phyloP scores from a whole-genome alignment of 2,113 vertebrate genomes.

The Gambusia affinis region DNA sequence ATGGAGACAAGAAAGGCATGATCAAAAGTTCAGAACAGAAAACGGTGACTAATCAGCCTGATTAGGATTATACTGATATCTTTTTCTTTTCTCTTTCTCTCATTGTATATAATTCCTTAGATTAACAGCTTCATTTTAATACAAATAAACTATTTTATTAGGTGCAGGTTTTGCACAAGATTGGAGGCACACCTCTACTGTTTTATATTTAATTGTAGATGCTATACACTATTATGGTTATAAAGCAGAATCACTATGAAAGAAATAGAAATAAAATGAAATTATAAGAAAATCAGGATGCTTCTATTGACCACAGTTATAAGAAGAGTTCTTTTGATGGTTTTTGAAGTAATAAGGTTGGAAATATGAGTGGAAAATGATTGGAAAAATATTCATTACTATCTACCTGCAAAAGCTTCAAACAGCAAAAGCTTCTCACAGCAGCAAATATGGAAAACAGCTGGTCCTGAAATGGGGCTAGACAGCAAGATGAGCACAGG shows the following conservation, averaged over 20 bases:
- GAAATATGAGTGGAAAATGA: conserved; percentile 64
- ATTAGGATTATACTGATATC: not conserved
- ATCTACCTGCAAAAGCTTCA: conserved; percentile 63
- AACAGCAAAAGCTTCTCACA: conserved; percentile 44
- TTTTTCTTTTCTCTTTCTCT: not conserved
- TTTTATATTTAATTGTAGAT: no score
- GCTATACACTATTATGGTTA: no score
- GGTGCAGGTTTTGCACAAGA: no score
- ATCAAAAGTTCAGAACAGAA: conserved; percentile 13
- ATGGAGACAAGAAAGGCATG: conserved; percentile 23
- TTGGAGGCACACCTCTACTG: no score
- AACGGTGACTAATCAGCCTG: not conserved
- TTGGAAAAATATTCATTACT: conserved; percentile 62
- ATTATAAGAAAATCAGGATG: conserved; percentile 50
- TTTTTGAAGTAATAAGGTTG: conserved; percentile 53
- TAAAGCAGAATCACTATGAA: conserved; percentile 11
- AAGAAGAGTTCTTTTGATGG: conserved; percentile 40
- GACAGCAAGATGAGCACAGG: conserved; percentile 46
- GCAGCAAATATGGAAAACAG: conserved; percentile 60
- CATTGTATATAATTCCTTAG: not conserved
- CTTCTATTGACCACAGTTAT: conserved; percentile 36
- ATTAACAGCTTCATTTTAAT: not conserved
- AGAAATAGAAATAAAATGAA: conserved; percentile 19
- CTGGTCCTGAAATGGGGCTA: conserved; percentile 47
- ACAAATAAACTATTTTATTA: not conserved